These are phyloP conservation scores for Netelia inedita DNA, from an alignment of 2,888 invertebrate species.

Conservation along the genomic window DNA sequence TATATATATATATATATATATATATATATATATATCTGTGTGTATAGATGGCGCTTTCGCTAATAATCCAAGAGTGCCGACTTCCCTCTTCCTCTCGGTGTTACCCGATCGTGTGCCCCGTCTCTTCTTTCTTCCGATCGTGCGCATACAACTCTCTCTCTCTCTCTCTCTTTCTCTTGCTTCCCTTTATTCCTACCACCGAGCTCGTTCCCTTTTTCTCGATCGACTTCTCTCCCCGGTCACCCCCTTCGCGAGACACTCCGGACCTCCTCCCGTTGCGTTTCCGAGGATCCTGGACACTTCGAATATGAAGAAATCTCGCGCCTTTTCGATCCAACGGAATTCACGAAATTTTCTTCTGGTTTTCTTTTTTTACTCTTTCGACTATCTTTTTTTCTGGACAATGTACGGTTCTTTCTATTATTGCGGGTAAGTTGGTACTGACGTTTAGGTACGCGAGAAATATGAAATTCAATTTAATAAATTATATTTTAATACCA, in stretches of 20 bases:
- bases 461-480: neutral
- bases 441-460: neutral
- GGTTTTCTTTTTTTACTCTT: neutral
- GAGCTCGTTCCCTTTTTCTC: conserved; percentile 32
- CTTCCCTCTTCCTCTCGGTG: conserved; percentile 23
- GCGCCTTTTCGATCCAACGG: conserved; percentile 73
- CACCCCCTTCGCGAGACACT: conserved; percentile 11
- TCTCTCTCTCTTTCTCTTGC: conserved; percentile 13
- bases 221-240: conserved; percentile 5
- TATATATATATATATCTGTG: conserved; percentile 17
- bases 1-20: too few species aligned
- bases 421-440: neutral
- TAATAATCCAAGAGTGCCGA: conserved; percentile 78
- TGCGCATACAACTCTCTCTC: neutral
- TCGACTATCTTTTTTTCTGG: neutral
- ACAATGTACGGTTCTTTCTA: neutral
- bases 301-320: conserved; percentile 47
- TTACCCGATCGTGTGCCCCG: conserved; percentile 14
- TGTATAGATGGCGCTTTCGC: conserved; percentile 77
- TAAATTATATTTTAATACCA: neutral
- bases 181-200: conserved; percentile 8
- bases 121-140: conserved; percentile 24
- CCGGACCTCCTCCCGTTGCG: conserved; percentile 16
- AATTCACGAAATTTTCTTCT: conserved; percentile 60
- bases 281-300: conserved; percentile 46